These are phyloP conservation scores for Drosophila melanica DNA, from an alignment of 1,140 invertebrate species.

Conservation along the genomic window DNA sequence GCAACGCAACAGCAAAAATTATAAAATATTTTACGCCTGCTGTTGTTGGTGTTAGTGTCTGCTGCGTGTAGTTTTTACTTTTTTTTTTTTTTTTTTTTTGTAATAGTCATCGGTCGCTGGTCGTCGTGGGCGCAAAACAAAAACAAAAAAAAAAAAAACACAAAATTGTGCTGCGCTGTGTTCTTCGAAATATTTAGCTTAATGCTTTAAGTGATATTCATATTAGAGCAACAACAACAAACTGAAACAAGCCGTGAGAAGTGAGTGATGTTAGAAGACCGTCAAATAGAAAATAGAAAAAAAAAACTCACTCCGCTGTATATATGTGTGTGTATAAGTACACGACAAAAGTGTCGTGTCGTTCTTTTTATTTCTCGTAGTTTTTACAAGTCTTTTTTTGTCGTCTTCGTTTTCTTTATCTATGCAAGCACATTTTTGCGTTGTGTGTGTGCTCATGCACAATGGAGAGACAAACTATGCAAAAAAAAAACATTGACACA, in stretches of 20 bases:
- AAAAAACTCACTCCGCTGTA: neutral
- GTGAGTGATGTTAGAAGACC: conserved; percentile 37
- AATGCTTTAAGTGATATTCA: conserved; percentile 44
- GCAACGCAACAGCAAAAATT: conserved; percentile 50
- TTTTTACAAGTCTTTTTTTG: conserved; percentile 32
- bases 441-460: conserved; percentile 3
- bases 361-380: conserved; percentile 20
- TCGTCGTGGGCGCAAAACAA: conserved; percentile 45
- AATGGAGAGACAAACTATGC: neutral
- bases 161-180: conserved; percentile 33
- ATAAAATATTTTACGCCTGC: conserved; percentile 60
- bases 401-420: conserved; percentile 32
- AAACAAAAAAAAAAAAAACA: conserved; percentile 18
- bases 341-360: conserved; percentile 27
- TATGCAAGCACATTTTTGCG: conserved; percentile 10
- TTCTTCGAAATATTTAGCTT: conserved; percentile 29
- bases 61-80: conserved; percentile 40
- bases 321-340: neutral
- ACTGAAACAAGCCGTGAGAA: conserved; percentile 33
- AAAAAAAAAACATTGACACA: conserved; percentile 21
- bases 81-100: conserved; percentile 42
- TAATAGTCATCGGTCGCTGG: conserved; percentile 52
- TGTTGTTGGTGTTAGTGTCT: conserved; percentile 39
- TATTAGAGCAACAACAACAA: conserved; percentile 35
- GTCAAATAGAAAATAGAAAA: conserved; percentile 8